These are phyloP conservation scores for Chelonia mydas DNA, from an alignment of 2,797 vertebrate genomes.

Conservation along the genomic window DNA sequence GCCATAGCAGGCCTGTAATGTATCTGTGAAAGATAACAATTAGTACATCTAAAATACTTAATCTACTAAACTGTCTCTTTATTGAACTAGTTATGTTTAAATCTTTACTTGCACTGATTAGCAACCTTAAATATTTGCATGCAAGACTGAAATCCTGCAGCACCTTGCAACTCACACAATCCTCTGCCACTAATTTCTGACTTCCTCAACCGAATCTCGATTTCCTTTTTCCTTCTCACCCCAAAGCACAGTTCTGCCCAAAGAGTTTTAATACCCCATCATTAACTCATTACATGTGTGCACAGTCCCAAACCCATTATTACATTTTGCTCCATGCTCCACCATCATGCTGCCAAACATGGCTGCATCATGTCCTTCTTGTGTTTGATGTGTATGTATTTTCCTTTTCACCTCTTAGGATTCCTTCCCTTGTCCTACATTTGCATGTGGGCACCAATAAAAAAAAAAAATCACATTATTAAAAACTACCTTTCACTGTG, in stretches of 20 bases:
- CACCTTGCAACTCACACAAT: neutral
- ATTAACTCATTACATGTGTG: neutral
- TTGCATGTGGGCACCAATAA: neutral
- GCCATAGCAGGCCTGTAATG: neutral
- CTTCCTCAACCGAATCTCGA: neutral
- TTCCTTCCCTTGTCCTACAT: neutral
- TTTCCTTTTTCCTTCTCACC: neutral
- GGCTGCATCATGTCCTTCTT: conserved; percentile 51
- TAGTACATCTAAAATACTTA: neutral
- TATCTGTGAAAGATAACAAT: neutral
- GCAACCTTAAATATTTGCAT: neutral
- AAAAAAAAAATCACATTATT: neutral
- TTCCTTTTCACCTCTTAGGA: neutral
- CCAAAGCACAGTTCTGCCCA: neutral
- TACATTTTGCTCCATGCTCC: conserved; percentile 22
- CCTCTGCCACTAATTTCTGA: neutral
- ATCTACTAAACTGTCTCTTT: neutral
- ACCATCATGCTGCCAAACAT: neutral
- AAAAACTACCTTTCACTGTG: neutral
- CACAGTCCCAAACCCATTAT: conserved; percentile 23
- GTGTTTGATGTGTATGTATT: neutral
- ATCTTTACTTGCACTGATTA: neutral
- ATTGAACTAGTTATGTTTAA: neutral
- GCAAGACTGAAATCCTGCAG: neutral
- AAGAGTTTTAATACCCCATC: neutral